Conservation (phyloP, 2,113 vertebrate genomes). For the Corvus cornix region DNA sequence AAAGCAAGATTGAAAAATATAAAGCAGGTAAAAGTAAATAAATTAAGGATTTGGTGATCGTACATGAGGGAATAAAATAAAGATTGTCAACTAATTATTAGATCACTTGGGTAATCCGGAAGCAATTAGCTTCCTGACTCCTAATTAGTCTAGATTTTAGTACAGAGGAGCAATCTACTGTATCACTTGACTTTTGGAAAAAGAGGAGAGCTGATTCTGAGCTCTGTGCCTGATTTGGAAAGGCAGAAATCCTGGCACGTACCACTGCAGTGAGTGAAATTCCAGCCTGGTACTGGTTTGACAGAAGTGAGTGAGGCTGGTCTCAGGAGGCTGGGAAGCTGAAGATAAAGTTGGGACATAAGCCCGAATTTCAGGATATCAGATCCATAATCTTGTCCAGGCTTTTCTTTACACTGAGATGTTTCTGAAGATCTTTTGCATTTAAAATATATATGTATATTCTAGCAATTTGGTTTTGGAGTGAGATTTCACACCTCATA, state of each 20-base stretch:
- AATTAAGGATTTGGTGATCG: neutral
- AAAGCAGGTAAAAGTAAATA: neutral
- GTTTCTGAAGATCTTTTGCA: neutral
- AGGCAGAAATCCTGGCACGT: neutral
- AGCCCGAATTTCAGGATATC: neutral
- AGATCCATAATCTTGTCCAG: neutral
- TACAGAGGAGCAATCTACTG: neutral
- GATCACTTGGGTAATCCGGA: neutral
- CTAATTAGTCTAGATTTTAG: neutral
- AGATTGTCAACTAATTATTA: neutral
- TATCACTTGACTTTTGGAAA: neutral
- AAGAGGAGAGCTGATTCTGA: neutral
- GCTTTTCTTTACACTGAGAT: neutral
- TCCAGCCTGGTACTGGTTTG: neutral
- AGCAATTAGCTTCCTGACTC: neutral
- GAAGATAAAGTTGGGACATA: neutral
- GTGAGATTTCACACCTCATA: conserved; percentile 24
- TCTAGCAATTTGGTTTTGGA: neutral
- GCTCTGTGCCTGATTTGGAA: neutral
- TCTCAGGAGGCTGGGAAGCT: neutral
- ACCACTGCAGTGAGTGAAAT: neutral
- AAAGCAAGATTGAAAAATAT: neutral
- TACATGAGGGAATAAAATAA: neutral
- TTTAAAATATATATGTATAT: neutral
- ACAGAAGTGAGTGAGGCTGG: neutral